Evolutionary conservation across 2,797 vertebrate genomes (phyloP), one percentile per base, ranked within the genome.

Genomic region (Hydrocynus forskahlii): DNA sequence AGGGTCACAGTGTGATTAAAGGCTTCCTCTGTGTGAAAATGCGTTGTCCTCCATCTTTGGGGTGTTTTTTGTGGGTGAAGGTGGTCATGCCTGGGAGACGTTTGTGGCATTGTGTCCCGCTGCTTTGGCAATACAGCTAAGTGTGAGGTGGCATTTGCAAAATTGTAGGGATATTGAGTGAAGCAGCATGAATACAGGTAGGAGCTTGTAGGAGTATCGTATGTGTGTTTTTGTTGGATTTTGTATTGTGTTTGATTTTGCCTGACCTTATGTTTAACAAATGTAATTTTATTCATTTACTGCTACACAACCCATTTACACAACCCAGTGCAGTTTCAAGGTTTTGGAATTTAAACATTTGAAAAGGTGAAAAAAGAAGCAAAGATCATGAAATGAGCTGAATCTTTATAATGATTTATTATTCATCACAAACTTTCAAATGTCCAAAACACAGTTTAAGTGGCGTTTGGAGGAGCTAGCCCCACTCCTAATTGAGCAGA

Each of bases 1-100:
- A 52, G 23, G 69, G 69, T 71, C 69, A 71, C 43, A 0, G 45
- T 16, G 45, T 25, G 45, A 23, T 48, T 70, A 52, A 70, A 70
- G n/a, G 12, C 48, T 70, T 54, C 48, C 48, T 52, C 69, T 52
- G 7, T 71, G 69, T 71, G 14, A 52, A 54, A 54, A 48, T 2
- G 7, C 45, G 17, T 54, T 71, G 69, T 71, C 48, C 50, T 23
- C 23, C 23, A 7, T 70, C 69, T 70, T 25, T 54, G 21, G 48
- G 23, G 7, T 7, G 13, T 12, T 17, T 29, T 25, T 17, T 8
- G 19, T 5, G 23, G 16, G 23, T 14, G 23, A 25, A 17, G 21
- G 14, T 25, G 43, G 40, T n/a, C 16, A 14, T 23, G 40, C n/a
- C 38, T 43, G 10, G 10, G 38, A 68, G 68, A 50, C 1, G 67